Base-by-base conservation (phyloP, 2,797 vertebrate species). In the Brotula barbata region DNA sequence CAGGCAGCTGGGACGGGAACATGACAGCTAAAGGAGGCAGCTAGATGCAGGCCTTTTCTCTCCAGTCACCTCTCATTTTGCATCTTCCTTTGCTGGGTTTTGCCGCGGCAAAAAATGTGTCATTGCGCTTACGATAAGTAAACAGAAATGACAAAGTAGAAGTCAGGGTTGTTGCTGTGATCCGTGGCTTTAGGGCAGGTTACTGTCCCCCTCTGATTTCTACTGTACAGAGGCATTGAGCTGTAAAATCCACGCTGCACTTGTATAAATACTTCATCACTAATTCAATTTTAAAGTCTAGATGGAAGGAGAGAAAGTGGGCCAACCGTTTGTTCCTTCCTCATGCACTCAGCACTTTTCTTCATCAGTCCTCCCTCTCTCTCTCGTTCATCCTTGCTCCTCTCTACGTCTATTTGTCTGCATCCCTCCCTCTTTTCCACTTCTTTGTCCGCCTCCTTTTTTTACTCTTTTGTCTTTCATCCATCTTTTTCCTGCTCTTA, bases 191-290 rank as follows among this genome's bases (percentile, higher is more conserved):
- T 5, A 34, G 37, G 13, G 20, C 36, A 25, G 15, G 50, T 15
- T 59, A n/a, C 52, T 21, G 2, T 45, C 41, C 21, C 52, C 52
- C 10, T 39, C 23, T 44, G 15, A 25, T 16, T 39, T 67, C 52
- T 71, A 57, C 39, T 60, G 67, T 42, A 34, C 33, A 23, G 36
- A 75, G 12, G 68, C 75, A 85, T n/a, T 34, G 65, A 51, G 69
- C 64, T 65, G 77, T 73, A 86, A 85, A 87, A 74, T 54, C 61
- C 78, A 63, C 51, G 23, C 56, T 57, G 64, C 74, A 75, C 59
- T 65, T 50, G 53, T 75, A 86, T 85, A 79, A 88, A 88, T 85
- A 80, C 78, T 88, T 85, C 16, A 85, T 85, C 54, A 70, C 71
- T 81, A 77, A 80, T 87, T 85, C 57, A 74, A 82, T 85, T 83